Evolutionary conservation across 2,113 vertebrate genomes (phyloP), one percentile per base, ranked within the genome.

Genomic region (Nyctibius bracteatus): DNA sequence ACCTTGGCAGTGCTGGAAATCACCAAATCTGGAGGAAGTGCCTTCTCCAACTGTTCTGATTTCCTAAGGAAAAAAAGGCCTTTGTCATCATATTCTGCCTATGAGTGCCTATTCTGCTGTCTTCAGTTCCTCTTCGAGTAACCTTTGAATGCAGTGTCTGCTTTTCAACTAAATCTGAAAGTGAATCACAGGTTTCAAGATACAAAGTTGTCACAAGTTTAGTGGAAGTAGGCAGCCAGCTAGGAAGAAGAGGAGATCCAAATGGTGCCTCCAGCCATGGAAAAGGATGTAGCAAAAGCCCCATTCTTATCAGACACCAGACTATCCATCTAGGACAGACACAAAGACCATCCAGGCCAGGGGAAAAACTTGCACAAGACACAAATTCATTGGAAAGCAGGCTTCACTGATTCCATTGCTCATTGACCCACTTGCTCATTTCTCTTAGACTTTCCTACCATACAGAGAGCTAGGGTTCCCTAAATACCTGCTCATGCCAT

Each of bases 91-190:
- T 43, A 51, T 92, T 84, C 86, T 25, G 55, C 62, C 41, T 31
- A 22, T 17, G 8, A 80, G 49, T 51, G 80, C 58, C 58, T 86
- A 24, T 90, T 90, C 58, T 4, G 12, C 95, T 92, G 27, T 81
- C 68, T 91, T 94, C 68, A 67, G 51, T 97, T 97, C 96, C 80
- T 78, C 83, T 78, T 88, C 1, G 4, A 81, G 57, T 66, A 81
- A 58, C 35, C 46, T 81, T 21, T 58, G 30, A 83, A 81, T 39
- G 43, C 72, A 78, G 46, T 14, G 25, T 44, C 58, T 63, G 80
- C 58, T 78, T 78, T 84, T 66, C 83, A 90, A 22, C 51, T 55
- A 21, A 14, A 47, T 62, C 46, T 70, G 54, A 66, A 73, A 92
- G 49, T 3, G 8, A 93, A 46, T 49, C 51, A 62, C 25, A 74